Evolutionary conservation across 2,797 vertebrate species (phyloP), one percentile per base, ranked within the genome.

Genomic region (Calcarius lapponicus): DNA sequence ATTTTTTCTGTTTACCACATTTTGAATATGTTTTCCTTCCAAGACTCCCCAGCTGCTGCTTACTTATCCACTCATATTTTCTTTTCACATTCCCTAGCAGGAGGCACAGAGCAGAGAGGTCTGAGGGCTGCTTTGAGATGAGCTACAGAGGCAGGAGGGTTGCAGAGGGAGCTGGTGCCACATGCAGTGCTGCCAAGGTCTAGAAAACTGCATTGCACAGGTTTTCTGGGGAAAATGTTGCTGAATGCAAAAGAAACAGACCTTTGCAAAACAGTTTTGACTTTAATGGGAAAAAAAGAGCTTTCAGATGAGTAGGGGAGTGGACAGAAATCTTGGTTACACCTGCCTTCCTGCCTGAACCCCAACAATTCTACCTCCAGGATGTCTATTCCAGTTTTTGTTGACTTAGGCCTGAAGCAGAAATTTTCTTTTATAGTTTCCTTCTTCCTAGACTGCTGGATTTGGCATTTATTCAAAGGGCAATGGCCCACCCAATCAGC

Each of bases 401-500:
- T 93, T 96, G 80, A 13, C 94, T 96, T 94, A 92, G 71, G 64
- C 28, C 54, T 82, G 67, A 67, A 92, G 80, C 24, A 71, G 40
- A 83, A 80, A n/a, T 54, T 80, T 54, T 80, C 79, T 80, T 66
- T 6, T 5, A 14, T 72, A 65, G 48, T 70, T 92, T 95, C 80
- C 83, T 91, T 54, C 64, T 96, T 96, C 78, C 75, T 75, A 89
- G 92, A 89, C 91, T 91, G 88, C 87, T 94, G 80, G 32, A 95
- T 72, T 88, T 96, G 95, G 78, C 91, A 90, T 82, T 93, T 89
- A 80, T 83, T 95, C 94, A 96, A 92, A 90, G 80, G 66, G 88
- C 88, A 94, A 94, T 69, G 78, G 93, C 89, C 96, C 96, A 96
- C 96, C 90, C 94, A 94, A 48, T 81, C 93, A 91, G 89, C 71